Conservation (phyloP, 2,113 vertebrate genomes). For the Elephantulus edwardii region DNA sequence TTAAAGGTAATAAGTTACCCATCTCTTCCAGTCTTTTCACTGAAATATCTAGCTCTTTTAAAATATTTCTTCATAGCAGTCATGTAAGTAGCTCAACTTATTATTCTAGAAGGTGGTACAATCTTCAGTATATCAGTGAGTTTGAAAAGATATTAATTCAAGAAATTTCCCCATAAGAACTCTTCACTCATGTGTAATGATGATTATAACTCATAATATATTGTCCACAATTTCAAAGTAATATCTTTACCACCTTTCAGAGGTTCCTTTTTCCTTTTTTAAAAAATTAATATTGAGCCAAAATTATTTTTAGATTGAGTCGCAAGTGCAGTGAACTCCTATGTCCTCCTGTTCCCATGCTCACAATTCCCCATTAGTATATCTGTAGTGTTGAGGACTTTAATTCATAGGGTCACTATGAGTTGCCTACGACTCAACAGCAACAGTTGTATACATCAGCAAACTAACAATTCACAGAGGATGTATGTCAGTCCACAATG, state of each 20-base stretch:
- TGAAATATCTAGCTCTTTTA: not conserved
- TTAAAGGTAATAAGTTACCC: not conserved
- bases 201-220: not conserved
- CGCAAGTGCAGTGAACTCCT: not conserved
- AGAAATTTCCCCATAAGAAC: not conserved
- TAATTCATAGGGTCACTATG: too few relatives aligned
- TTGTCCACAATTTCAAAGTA: not conserved
- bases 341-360: not conserved
- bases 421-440: too few relatives aligned
- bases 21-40: not conserved
- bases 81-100: not conserved
- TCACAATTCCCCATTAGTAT: not conserved
- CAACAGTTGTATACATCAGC: not conserved
- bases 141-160: not conserved
- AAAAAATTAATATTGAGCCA: not conserved
- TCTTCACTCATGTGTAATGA: not conserved
- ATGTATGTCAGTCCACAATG: not conserved
- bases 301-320: not conserved
- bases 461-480: not conserved
- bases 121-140: not conserved
- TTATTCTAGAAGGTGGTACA: not conserved
- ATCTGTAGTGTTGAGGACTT: too few relatives aligned
- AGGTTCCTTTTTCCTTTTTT: not conserved
- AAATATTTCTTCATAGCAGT: not conserved
- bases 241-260: not conserved